Percentiles rank a stretch among this genome's conserved stretches.
Evolutionary conservation across 2,888 invertebrate genomes (phyloP).

Genomic region (Parochlus steinenii): DNA sequence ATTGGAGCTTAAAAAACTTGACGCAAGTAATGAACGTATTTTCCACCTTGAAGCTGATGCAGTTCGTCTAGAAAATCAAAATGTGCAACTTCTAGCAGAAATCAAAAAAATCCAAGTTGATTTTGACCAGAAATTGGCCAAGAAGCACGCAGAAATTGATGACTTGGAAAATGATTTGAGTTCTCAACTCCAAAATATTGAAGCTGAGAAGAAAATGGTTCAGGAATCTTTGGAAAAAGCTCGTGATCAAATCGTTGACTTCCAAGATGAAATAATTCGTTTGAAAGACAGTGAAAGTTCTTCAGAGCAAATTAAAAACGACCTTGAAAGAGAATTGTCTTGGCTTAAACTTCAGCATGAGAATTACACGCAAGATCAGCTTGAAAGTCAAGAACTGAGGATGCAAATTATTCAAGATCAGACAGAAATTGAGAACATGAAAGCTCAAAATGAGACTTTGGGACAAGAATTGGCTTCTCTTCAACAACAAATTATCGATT

Average conservation of each 20-base stretch:
- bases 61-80: constrained; percentile 31
- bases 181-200: constrained; percentile 24
- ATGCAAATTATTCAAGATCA: constrained; percentile 31
- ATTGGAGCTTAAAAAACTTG: not conserved
- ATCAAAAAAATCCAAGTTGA: constrained; percentile 29
- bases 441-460: constrained; percentile 24
- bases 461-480: constrained; percentile 20
- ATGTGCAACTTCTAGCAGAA: constrained; percentile 35
- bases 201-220: constrained; percentile 25
- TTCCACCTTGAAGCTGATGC: constrained; percentile 32
- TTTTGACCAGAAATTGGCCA: constrained; percentile 28
- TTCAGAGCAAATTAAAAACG: constrained; percentile 22
- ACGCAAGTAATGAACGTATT: constrained; percentile 20
- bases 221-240: constrained; percentile 43
- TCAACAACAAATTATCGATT: constrained; percentile 18
- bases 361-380: constrained; percentile 24
- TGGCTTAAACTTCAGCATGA: constrained; percentile 28
- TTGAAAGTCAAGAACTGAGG: constrained; percentile 26
- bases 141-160: constrained; percentile 31
- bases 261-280: constrained; percentile 33
- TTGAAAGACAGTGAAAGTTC: constrained; percentile 22
- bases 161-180: constrained; percentile 35
- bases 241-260: constrained; percentile 37
- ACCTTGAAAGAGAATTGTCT: constrained; percentile 23
- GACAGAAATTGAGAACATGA: constrained; percentile 27